Evolutionary conservation across 2,113 vertebrate genomes (phyloP), one percentile per base, ranked within the genome.

Genomic region (Bufo gargarizans): DNA sequence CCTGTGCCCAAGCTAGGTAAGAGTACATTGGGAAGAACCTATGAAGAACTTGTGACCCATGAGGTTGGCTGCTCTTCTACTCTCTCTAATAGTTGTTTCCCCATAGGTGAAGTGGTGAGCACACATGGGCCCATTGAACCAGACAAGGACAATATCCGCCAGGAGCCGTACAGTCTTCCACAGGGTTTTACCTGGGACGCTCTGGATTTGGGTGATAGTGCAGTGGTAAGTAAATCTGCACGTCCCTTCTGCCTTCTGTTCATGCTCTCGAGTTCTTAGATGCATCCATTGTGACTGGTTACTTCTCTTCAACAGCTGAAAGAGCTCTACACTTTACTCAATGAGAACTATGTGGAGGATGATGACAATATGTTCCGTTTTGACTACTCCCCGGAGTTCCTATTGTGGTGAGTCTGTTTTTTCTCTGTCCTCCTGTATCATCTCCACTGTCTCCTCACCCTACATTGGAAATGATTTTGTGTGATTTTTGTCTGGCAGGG

Each of bases 291-390:
- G 6, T 74, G 71, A 49, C 45, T 47, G 71, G 14, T 74, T 74
- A 19, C 16, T 65, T 86, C 50, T 86, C 82, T 2, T 90, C 86
- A 81, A 0, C 89, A 99, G 98, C 95, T 99, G 63, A 99, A 99
- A 72, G 98, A 99, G 93, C 95, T 99, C 6, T 99, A 99, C 90
- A 99, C 97, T 0, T 96, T 99, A 47, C 96, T 99, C 84, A 99
- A 99, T 0, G 98, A 99, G 93, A 99, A 99, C 92, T 99, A 99
- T 0, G 98, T 99, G 91, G 98, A 99, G 91, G 98, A 99, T 3
- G 98, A 99, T 0, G 98, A 99, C 95, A 99, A 99, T 94, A 99
- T 99, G 98, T 99, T 99, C 94, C 96, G 98, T 4, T 99, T 99
- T 88, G 98, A 99, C 93, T 99, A 99, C 92, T 99, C 98, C 0